Evolutionary conservation across 2,797 vertebrate genomes (phyloP).

Genomic region (Xenentodon cancila): DNA sequence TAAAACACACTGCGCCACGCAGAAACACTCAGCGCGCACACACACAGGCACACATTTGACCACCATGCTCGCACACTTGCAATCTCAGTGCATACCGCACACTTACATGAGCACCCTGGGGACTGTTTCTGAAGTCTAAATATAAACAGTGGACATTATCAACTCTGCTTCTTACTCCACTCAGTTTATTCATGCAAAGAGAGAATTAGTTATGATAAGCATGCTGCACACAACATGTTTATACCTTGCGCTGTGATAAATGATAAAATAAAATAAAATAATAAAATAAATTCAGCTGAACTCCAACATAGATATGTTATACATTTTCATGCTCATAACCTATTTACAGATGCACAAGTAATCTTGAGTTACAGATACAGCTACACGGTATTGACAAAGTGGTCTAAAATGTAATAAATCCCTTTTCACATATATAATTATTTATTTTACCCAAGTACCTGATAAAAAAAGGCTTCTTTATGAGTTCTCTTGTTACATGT

Average conservation of each 20-base stretch:
- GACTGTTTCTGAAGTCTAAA: conserved; percentile 66
- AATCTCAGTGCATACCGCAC: conserved; percentile 51
- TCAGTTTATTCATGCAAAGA: conserved; percentile 52
- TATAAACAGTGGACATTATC: conserved; percentile 63
- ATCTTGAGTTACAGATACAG: no score
- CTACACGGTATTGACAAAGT: no score
- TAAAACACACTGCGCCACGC: conserved; percentile 56
- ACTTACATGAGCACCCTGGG: conserved; percentile 62
- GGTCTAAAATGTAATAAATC: no score
- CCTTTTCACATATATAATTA: no score
- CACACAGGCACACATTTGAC: conserved; percentile 31
- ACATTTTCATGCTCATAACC: no score
- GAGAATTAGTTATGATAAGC: conserved; percentile 22
- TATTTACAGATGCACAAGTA: no score
- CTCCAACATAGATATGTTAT: no score
- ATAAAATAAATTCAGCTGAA: no score
- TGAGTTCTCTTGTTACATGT: no score
- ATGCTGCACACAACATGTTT: conserved; percentile 2
- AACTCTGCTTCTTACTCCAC: conserved; percentile 45
- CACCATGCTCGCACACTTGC: conserved; percentile 38
- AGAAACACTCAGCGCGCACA: conserved; percentile 28
- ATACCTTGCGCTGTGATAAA: neutral
- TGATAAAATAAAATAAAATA: neutral
- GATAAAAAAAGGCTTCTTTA: no score
- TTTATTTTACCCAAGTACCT: no score